Conservation (phyloP, 1,140 invertebrate genomes). For the Drosophila nikananu region DNA sequence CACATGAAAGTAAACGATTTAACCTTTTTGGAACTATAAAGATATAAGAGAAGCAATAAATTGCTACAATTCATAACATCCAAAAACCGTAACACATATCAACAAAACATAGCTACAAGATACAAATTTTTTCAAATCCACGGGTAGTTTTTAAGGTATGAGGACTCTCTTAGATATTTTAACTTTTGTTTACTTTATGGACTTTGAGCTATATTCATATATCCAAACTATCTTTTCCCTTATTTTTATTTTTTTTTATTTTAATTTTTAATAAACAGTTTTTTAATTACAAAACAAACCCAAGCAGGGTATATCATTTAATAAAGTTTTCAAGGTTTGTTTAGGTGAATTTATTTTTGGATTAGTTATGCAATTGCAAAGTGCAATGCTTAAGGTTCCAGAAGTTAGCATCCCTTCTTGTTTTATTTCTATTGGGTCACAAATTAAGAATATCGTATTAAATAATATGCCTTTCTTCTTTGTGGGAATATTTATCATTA, state of each 20-base stretch:
- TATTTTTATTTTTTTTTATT: too few relatives aligned
- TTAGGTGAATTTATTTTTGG: too few relatives aligned
- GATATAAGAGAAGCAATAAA: conserved; percentile 42
- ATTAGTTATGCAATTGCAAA: too few relatives aligned
- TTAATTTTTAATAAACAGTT: too few relatives aligned
- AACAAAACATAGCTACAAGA: conserved; percentile 46
- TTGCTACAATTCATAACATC: conserved; percentile 49
- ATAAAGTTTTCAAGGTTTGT: too few relatives aligned
- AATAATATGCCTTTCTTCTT: neutral
- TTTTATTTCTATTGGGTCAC: neutral
- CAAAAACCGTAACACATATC: conserved; percentile 75
- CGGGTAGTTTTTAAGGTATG: neutral
- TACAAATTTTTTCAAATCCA: conserved; percentile 19
- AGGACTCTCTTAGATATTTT: neutral
- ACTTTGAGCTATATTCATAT: too few relatives aligned
- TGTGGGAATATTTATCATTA: neutral
- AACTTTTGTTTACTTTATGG: too few relatives aligned
- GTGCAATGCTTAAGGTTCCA: too few relatives aligned
- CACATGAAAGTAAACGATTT: conserved; percentile 35
- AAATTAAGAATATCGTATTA: neutral
- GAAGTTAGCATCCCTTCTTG: neutral
- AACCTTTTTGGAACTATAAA: conserved; percentile 51
- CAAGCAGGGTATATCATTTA: too few relatives aligned
- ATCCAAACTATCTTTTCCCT: too few relatives aligned
- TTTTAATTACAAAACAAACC: too few relatives aligned